Conservation (phyloP, 2,797 vertebrate species). For the Lates japonicus region DNA sequence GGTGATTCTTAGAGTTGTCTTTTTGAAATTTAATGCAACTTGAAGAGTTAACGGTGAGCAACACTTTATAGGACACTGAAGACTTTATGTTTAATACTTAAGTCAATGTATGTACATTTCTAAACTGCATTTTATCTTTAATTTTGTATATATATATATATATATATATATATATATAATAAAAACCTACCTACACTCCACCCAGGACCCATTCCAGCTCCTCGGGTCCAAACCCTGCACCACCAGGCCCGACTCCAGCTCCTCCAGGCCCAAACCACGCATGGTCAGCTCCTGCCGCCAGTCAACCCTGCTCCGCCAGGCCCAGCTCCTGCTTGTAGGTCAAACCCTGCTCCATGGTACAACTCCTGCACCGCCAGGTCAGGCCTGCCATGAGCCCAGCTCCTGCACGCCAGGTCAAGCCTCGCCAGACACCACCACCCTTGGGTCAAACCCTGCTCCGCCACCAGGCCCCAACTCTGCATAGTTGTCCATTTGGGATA, state of each 20-base stretch:
- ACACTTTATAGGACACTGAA: not conserved
- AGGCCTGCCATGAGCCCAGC: conserved; percentile 35
- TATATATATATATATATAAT: not conserved
- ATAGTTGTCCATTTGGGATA: no score
- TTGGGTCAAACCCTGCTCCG: conserved; percentile 31
- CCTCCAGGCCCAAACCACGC: conserved; percentile 55
- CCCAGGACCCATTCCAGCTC: conserved; percentile 31
- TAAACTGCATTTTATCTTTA: not conserved
- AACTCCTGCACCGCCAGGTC: conserved; percentile 26
- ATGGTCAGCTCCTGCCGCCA: conserved; percentile 44
- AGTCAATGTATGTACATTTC: not conserved
- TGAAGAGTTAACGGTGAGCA: not conserved
- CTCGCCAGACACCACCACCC: no score
- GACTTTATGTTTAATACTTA: not conserved
- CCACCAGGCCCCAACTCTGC: no score
- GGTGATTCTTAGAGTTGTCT: not conserved
- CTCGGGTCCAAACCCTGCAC: conserved; percentile 36
- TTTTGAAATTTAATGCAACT: not conserved
- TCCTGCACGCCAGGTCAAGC: conserved; percentile 47
- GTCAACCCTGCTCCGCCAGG: conserved; percentile 49
- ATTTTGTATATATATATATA: not conserved
- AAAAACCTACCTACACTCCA: not conserved
- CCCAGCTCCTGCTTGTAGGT: not conserved
- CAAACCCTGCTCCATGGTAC: conserved; percentile 31
- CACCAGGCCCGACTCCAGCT: conserved; percentile 44